These are phyloP conservation scores for Erinaceus europaeus DNA, from an alignment of 2,113 vertebrate species.

Conservation along the genomic window DNA sequence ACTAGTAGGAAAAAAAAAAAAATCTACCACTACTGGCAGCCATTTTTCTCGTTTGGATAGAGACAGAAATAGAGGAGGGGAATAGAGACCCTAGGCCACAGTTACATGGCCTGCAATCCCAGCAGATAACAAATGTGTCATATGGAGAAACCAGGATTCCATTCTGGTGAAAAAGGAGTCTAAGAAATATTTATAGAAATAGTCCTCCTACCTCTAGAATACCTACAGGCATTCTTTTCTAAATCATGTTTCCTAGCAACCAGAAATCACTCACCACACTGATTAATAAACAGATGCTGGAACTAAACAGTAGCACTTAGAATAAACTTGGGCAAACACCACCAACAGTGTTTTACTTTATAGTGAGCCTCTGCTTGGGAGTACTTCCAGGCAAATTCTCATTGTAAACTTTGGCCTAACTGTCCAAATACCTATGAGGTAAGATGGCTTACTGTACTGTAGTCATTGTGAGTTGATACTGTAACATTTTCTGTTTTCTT, in stretches of 20 bases:
- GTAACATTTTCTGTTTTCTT: constrained; percentile 37
- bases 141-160: background rate
- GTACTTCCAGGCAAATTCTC: constrained; percentile 32
- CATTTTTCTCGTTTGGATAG: too few relatives aligned
- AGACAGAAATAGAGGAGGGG: too few relatives aligned
- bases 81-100: background rate
- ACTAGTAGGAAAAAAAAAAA: too few relatives aligned
- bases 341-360: background rate
- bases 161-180: background rate
- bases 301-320: background rate
- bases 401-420: constrained; percentile 15
- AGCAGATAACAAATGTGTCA: background rate
- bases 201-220: constrained; percentile 31
- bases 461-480: constrained; percentile 5
- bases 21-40: too few relatives aligned
- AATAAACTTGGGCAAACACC: background rate
- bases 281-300: background rate
- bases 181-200: background rate
- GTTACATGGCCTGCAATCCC: background rate
- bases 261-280: background rate
- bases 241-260: constrained; percentile 45
- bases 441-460: constrained; percentile 10
- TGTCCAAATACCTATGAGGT: background rate
- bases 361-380: background rate
- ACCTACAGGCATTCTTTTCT: constrained; percentile 4